Evolutionary conservation across 2,888 invertebrate species (phyloP).

Genomic region (Euplagia quadripunctaria): DNA sequence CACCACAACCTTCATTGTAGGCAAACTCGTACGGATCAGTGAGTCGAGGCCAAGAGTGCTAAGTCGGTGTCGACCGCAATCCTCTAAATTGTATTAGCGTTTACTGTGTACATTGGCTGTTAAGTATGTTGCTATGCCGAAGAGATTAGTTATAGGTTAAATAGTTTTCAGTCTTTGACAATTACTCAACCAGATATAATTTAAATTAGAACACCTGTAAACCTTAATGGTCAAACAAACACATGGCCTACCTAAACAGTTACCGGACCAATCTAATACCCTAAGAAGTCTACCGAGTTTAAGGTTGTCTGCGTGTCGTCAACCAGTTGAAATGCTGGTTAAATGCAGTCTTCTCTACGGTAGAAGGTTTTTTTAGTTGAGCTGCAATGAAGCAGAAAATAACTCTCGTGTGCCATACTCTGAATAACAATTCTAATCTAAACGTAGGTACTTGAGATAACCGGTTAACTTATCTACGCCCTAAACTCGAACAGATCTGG

Average conservation of each 20-base stretch:
- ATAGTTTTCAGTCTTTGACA: neutral
- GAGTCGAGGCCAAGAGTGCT: conserved; percentile 47
- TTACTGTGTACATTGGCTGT: conserved; percentile 28
- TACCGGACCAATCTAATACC: too few species aligned
- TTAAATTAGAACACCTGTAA: neutral
- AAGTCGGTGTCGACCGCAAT: conserved; percentile 69
- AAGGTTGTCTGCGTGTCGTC: too few species aligned
- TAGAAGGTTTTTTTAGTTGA: too few species aligned
- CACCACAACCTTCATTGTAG: conserved; percentile 23
- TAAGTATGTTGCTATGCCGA: conserved; percentile 30
- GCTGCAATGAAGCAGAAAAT: too few species aligned
- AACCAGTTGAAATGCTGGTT: too few species aligned
- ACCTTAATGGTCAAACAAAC: too few species aligned
- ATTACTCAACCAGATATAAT: neutral
- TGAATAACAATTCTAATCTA: too few species aligned
- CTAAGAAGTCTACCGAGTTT: too few species aligned
- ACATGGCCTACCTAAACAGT: too few species aligned
- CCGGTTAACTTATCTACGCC: neutral
- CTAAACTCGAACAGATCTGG: conserved; percentile 16
- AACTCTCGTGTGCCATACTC: too few species aligned
- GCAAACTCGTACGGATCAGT: conserved; percentile 39
- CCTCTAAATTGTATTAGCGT: conserved; percentile 70
- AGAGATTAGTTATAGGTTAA: conserved; percentile 31
- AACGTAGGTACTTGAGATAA: neutral
- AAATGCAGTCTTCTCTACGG: too few species aligned